Percentiles rank a stretch among this genome's conserved stretches.
phyloP scores from a whole-genome alignment of 2,797 vertebrate species.

The Manis javanica region DNA sequence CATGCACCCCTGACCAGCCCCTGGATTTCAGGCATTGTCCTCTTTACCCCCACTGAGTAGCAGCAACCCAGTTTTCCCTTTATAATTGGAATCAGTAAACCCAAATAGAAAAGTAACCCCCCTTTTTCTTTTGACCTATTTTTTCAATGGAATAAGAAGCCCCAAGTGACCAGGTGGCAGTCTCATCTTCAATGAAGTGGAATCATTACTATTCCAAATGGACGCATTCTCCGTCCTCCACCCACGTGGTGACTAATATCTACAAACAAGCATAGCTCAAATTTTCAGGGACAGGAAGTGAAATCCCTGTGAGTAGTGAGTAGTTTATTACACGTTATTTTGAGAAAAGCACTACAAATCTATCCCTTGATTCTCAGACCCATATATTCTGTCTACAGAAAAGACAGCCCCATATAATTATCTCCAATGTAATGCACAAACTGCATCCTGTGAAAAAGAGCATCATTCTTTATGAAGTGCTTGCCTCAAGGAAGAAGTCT shows the following conservation, averaged over 20 bases:
- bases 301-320: neutral
- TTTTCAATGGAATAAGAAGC: neutral
- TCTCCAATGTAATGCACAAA: neutral
- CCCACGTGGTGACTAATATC: neutral
- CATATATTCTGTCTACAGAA: neutral
- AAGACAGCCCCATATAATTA: neutral
- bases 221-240: neutral
- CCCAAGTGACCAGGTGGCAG: neutral
- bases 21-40: neutral
- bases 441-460: neutral
- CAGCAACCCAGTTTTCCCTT: neutral
- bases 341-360: neutral
- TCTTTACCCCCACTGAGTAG: neutral
- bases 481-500: neutral
- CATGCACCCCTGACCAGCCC: neutral
- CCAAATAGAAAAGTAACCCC: neutral
- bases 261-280: neutral
- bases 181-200: neutral
- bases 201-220: neutral
- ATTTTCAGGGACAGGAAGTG: neutral
- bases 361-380: neutral
- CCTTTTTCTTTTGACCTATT: neutral
- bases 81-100: neutral
- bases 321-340: neutral
- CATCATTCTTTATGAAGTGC: neutral